Conservation (phyloP, 1,140 invertebrate genomes). For the Euura saliciscinereae region DNA sequence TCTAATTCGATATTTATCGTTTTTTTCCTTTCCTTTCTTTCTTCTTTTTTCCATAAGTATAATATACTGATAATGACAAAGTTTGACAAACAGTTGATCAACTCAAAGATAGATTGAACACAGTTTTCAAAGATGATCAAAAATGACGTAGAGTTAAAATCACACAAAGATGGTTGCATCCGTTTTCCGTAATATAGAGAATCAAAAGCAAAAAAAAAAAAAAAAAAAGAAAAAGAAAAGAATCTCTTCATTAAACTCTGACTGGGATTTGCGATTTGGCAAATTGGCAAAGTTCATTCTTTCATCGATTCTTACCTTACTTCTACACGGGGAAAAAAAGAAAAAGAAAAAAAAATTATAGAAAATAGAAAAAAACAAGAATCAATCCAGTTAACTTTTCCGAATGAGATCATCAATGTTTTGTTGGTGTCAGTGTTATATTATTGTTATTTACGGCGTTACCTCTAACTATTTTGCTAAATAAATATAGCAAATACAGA, state of each 20-base stretch:
- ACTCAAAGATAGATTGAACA: no score
- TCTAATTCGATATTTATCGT: no score
- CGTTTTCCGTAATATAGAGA: not conserved
- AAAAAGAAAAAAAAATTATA: no score
- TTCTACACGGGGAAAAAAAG: no score
- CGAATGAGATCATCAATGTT: not conserved
- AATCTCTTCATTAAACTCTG: not conserved
- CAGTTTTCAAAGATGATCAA: not conserved
- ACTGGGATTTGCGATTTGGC: not conserved
- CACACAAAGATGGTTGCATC: constrained; percentile 4
- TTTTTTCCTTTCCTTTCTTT: no score
- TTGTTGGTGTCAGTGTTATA: not conserved
- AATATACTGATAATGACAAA: no score
- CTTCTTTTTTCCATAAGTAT: no score
- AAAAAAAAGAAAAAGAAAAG: no score
- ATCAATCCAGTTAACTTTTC: not conserved
- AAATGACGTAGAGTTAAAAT: not conserved
- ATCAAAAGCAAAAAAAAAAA: not conserved
- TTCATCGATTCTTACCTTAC: not conserved
- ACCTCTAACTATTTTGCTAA: constrained; percentile 3
- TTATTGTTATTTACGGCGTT: no score
- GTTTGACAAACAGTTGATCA: no score
- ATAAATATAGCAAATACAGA: constrained; percentile 10
- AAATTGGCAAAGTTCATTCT: not conserved
- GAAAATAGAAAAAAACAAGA: no score